Evolutionary conservation across 2,797 vertebrate species (phyloP).

Genomic region (Hippocampus kuda): DNA sequence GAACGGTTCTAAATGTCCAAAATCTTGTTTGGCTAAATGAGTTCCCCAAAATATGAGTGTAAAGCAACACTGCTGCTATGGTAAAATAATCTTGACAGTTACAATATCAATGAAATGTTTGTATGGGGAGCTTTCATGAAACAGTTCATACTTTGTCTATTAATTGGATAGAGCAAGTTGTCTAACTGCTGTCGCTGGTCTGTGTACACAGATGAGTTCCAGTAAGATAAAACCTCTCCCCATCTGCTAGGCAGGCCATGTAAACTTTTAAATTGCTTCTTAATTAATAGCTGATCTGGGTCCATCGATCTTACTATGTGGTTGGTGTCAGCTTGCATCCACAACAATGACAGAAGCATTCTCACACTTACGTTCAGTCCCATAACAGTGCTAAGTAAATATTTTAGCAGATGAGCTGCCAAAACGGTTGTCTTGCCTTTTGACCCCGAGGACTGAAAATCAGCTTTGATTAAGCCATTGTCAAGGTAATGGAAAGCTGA

Average conservation of each 20-base stretch:
- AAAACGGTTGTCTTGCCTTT: not conserved
- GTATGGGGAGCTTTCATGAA: not conserved
- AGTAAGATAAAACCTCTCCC: conserved; percentile 17
- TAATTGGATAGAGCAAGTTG: not conserved
- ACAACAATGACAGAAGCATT: not conserved
- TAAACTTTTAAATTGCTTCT: conserved; percentile 33
- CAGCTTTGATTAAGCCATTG: conserved; percentile 40
- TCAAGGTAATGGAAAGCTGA: conserved; percentile 53
- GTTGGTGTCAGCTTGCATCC: conserved; percentile 14
- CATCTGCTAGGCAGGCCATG: not conserved
- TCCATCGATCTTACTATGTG: conserved; percentile 51
- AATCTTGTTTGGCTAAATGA: not conserved
- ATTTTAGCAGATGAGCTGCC: conserved; percentile 39
- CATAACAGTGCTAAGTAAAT: conserved; percentile 38
- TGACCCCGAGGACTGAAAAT: conserved; percentile 14
- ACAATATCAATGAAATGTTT: not conserved
- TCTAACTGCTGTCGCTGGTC: not conserved
- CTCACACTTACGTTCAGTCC: conserved; percentile 11
- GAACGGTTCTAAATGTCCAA: not conserved
- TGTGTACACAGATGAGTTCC: not conserved
- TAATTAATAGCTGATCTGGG: conserved; percentile 46
- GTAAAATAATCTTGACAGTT: not conserved
- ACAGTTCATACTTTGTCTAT: not conserved
- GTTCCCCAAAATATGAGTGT: not conserved
- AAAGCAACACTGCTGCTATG: not conserved